Evolutionary conservation across 2,113 vertebrate species (phyloP).

Genomic region (Cyprinus carpio): DNA sequence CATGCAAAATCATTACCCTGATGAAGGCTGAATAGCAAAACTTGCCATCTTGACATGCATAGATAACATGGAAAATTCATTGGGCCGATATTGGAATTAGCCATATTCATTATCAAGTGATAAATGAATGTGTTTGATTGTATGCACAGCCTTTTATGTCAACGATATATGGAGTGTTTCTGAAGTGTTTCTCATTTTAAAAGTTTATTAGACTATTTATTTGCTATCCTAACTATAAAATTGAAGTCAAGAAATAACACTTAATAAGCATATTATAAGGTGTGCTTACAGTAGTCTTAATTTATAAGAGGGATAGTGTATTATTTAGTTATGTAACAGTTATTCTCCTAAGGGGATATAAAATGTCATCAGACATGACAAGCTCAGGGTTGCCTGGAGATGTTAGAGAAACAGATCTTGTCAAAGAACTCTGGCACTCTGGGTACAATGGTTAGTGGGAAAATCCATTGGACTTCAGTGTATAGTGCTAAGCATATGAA

Average conservation of each 20-base stretch:
- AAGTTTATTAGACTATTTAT: background rate
- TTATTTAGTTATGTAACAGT: conserved; percentile 60
- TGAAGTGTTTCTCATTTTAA: background rate
- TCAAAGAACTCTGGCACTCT: conserved; percentile 41
- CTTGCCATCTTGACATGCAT: no score
- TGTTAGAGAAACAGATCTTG: conserved; percentile 34
- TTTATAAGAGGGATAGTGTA: conserved; percentile 26
- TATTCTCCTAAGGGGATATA: conserved; percentile 35
- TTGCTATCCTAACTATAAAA: background rate
- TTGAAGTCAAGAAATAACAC: background rate
- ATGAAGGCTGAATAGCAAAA: no score
- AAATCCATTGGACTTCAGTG: conserved; percentile 43
- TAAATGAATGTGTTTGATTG: background rate
- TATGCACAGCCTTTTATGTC: background rate
- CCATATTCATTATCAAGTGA: no score
- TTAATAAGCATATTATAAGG: background rate
- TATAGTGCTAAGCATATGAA: conserved; percentile 47
- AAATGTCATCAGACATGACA: conserved; percentile 54
- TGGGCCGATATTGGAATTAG: no score
- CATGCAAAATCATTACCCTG: no score
- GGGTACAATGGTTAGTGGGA: conserved; percentile 42
- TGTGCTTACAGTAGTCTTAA: conserved; percentile 7
- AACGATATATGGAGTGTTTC: background rate
- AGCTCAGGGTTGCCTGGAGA: conserved; percentile 36
- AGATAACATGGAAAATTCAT: no score